A percentile compares a stretch with the other conserved stretches of the same genome.
phyloP scores from a whole-genome alignment of 1,140 invertebrate genomes.

The Lucilia cuprina region DNA sequence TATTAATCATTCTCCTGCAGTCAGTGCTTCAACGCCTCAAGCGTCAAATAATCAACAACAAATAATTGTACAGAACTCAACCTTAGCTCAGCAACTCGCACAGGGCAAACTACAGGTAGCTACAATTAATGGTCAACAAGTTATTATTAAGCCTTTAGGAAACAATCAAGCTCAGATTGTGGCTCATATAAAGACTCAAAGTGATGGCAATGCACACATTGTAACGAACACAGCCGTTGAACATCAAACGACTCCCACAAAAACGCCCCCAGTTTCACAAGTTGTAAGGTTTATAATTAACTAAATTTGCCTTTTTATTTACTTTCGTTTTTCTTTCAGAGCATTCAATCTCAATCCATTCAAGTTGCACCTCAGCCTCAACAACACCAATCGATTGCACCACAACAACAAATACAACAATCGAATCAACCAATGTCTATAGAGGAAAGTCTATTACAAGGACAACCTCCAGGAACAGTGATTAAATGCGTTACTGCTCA shows the following conservation, averaged over 20 bases:
- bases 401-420: constrained; percentile 40
- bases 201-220: constrained; percentile 59
- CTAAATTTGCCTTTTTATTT: constrained; percentile 38
- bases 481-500: constrained; percentile 86
- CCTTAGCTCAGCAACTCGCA: constrained; percentile 77
- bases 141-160: constrained; percentile 75
- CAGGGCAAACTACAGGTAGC: constrained; percentile 82
- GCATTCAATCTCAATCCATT: constrained; percentile 39
- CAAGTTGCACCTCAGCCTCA: constrained; percentile 47
- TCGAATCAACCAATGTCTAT: constrained; percentile 64
- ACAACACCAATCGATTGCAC: constrained; percentile 40
- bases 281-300: constrained; percentile 48
- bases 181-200: constrained; percentile 68
- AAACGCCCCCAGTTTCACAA: constrained; percentile 41
- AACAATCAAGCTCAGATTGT: constrained; percentile 76
- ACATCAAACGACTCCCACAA: constrained; percentile 49
- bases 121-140: constrained; percentile 83
- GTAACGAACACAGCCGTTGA: constrained; percentile 53
- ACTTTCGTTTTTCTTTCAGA: constrained; percentile 36
- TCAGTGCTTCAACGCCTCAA: constrained; percentile 44
- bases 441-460: constrained; percentile 75
- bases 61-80: constrained; percentile 78
- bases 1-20: constrained; percentile 42
- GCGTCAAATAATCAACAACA: constrained; percentile 64
- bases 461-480: constrained; percentile 82